A percentile compares a stretch with the other conserved stretches of the same genome.
These are phyloP conservation scores for Drosophila bipectinata DNA, from an alignment of 1,140 invertebrate species.

Conservation along the genomic window DNA sequence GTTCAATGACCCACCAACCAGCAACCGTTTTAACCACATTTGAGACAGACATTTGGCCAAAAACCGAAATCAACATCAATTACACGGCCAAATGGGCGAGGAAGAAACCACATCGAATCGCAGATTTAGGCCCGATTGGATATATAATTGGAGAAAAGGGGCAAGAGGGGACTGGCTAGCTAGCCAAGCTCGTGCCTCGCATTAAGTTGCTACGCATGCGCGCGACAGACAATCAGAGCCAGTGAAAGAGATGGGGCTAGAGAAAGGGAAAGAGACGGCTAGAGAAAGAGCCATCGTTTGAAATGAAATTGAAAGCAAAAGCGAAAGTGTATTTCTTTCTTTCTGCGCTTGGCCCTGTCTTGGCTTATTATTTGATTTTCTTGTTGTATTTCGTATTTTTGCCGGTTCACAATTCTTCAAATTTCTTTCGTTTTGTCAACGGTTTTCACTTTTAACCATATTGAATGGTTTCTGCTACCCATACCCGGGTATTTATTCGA, in stretches of 20 bases:
- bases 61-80: constrained; percentile 28
- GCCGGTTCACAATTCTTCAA: constrained; percentile 64
- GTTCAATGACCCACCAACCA: constrained; percentile 25
- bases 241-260: constrained; percentile 12
- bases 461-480: constrained; percentile 10
- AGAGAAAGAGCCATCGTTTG: constrained; percentile 40
- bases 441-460: constrained; percentile 58
- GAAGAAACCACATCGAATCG: background rate
- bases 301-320: constrained; percentile 81
- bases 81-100: constrained; percentile 9
- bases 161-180: background rate
- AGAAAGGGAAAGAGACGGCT: constrained; percentile 19
- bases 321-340: constrained; percentile 71
- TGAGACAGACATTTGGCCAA: constrained; percentile 5
- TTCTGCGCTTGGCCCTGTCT: constrained; percentile 16
- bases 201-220: constrained; percentile 61
- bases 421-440: constrained; percentile 70
- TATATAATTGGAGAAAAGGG: constrained; percentile 2
- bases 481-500: constrained; percentile 13
- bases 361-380: constrained; percentile 25
- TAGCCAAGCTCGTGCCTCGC: constrained; percentile 46
- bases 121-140: constrained; percentile 6
- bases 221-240: constrained; percentile 38
- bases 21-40: background rate
- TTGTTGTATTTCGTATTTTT: constrained; percentile 5